These are phyloP conservation scores for Rousettus madagascariensis DNA, from an alignment of 2,797 vertebrate genomes.

Conservation along the genomic window DNA sequence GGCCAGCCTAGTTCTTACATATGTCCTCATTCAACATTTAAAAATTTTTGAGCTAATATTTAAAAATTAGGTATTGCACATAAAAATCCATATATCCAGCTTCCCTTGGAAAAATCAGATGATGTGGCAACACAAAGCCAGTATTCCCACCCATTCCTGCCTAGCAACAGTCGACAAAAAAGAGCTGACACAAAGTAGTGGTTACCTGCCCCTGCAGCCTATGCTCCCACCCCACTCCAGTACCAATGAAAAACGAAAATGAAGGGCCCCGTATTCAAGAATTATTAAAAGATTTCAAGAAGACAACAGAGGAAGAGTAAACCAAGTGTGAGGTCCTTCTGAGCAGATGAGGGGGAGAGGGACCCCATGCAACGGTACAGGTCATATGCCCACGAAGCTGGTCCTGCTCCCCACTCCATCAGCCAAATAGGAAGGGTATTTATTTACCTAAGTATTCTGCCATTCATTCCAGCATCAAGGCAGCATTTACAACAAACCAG, in stretches of 20 bases:
- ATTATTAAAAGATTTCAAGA: slow-evolving; percentile 26
- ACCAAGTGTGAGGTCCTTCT: neutral
- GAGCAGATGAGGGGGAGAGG: neutral
- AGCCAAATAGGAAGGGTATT: neutral
- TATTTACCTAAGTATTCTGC: neutral
- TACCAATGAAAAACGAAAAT: neutral
- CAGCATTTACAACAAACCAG: slow-evolving; percentile 33
- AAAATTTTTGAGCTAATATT: neutral
- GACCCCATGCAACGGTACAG: neutral
- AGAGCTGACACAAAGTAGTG: neutral
- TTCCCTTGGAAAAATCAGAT: neutral
- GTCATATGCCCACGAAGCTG: neutral
- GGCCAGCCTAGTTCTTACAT: neutral
- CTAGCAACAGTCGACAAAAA: neutral
- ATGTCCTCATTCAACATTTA: neutral
- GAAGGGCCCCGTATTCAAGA: neutral
- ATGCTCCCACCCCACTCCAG: neutral
- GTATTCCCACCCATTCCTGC: neutral
- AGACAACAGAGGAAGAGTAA: neutral
- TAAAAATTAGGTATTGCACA: neutral
- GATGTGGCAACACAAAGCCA: neutral
- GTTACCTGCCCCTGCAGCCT: neutral
- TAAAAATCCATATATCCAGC: neutral
- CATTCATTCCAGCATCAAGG: slow-evolving; percentile 9
- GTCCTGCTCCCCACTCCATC: neutral